Evolutionary conservation across 2,113 vertebrate species (phyloP), one percentile per base, ranked within the genome.

Genomic region (Narcine bancroftii): DNA sequence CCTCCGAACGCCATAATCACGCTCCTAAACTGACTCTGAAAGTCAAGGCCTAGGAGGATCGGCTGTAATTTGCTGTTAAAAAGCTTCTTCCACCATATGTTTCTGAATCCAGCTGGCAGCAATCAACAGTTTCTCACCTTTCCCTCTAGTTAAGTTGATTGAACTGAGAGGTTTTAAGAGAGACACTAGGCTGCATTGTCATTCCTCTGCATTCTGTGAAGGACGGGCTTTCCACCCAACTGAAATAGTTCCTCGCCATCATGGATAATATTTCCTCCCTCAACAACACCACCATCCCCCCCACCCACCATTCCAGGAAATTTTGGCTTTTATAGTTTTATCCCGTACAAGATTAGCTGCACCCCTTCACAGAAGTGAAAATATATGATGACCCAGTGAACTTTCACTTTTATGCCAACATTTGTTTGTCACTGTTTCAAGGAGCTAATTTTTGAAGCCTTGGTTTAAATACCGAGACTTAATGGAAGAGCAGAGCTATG

Each of bases 401-500:
- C 11, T 91, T 69, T 69, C 69, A 39, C 47, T 69, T 60, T 36
- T 60, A 39, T 42, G 53, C 50, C 39, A 69, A 69, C 10, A 69
- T 69, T 45, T 42, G 47, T 69, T 11, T 42, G 89, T 65, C 3
- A 45, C 63, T 91, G n/a, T 91, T 13, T 69, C 29, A 91, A 42
- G 17, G 89, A 47, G 65, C 63, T 69, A 69, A 45, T 91, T 91
- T 71, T 42, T 60, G n/a, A 45, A 69, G 65, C 42, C 63, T 65
- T 91, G 65, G 81, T 66, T 91, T 65, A 47, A 6, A 71, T 47
- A 91, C 21, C 65, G 53, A 63, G 29, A 21, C 63, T 42, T 42
- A 91, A 91, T 91, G 63, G 63, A 91, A 69, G 39, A 69, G 89
- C 89, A 69, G 63, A 91, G 42, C 39, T 91, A 42, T 66, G 63